Evolutionary conservation across 2,888 invertebrate species (phyloP), one percentile per base, ranked within the genome.

Genomic region (Noctua comes): DNA sequence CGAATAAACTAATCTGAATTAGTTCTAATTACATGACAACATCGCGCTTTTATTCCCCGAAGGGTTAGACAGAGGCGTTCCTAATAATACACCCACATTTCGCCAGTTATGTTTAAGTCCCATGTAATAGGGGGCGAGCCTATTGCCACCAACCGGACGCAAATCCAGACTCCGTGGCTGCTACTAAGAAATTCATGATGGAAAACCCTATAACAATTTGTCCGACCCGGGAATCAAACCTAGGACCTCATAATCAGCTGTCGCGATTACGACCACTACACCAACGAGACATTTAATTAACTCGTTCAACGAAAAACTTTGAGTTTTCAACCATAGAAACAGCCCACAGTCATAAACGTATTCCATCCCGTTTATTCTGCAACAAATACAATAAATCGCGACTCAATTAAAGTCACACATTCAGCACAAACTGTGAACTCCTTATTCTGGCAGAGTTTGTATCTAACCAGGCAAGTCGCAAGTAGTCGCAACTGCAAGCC

Each of bases 391-490:
- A 80, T 84, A 77, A 84, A 73, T 86, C 64, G 70, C 64, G 18
- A 68, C 71, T 51, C 77, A 85, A 78, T 76, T 76, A 73, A 81
- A 78, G 73, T 73, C 78, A 65, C n/a, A 71, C 40, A 77, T 21
- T 68, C 57, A 73, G 72, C 51, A 24, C 21, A 65, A 80, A 77
- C 74, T 76, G 46, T 31, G 31, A 76, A 64, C 62, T 76, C 64
- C 77, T 59, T 73, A 77, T 77, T 77, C 74, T 75, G 59, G 57
- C 54, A 40, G 70, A 84, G 78, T 81, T 84, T 59, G 77, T 87
- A 82, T 85, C 79, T 77, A 84, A 59, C 57, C 73, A 68, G 43
- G 27, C 73, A 65, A 79, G 46, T 87, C 54, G 31, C 40, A 70
- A 73, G 65, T 82, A 73, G 48, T 81, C 54, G 27, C 64, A 40